Evolutionary conservation across 2,797 vertebrate genomes (phyloP).

Genomic region (Myiothlypis chrysogaster): DNA sequence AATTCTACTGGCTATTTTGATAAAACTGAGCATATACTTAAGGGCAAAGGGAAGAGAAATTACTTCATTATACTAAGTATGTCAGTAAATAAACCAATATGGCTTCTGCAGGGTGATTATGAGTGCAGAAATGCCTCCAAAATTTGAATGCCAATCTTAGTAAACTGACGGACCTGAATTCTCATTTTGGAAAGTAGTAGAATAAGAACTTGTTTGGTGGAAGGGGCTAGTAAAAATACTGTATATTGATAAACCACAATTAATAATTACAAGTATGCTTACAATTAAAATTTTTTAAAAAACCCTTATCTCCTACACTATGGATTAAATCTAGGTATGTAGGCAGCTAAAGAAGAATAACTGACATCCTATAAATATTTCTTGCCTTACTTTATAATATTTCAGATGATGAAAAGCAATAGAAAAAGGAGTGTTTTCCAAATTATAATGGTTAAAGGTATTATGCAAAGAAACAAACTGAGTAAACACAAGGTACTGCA

Average conservation of each 20-base stretch:
- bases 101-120: not conserved
- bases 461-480: not conserved
- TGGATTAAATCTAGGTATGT: not conserved
- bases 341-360: not conserved
- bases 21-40: not conserved
- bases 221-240: not conserved
- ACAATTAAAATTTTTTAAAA: not conserved
- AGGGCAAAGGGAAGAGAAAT: not conserved
- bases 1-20: not conserved
- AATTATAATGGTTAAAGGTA: not conserved
- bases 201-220: not conserved
- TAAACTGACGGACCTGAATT: not conserved
- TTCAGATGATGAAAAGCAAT: not conserved
- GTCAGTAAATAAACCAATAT: not conserved
- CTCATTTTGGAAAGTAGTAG: not conserved
- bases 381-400: not conserved
- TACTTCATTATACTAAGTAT: not conserved
- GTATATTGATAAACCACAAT: not conserved
- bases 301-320: accelerated
- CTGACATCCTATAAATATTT: not conserved
- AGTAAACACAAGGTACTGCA: not conserved
- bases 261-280: not conserved
- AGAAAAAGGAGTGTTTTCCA: not conserved
- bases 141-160: not conserved
- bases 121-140: not conserved